Base-by-base conservation (phyloP, 2,113 vertebrate species). In the Platysteira castanea region DNA sequence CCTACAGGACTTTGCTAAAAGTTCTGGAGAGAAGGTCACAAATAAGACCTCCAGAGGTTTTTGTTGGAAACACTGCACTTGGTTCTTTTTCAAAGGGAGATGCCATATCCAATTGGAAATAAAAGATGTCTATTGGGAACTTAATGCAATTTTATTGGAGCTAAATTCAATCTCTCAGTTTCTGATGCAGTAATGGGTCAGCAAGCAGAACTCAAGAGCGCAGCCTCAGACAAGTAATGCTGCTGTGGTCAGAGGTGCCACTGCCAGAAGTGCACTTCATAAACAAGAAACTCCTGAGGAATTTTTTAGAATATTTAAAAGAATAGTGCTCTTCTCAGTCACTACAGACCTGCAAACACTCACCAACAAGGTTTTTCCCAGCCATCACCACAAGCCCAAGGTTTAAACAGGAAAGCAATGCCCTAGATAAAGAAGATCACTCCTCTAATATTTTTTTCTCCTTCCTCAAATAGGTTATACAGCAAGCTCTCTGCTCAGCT, bases 171-270 rank as follows among this genome's bases (percentile, higher is more conserved):
- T 96, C 93, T 93, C 63, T 94, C 93, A 4, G 0, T 54, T 95
- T 93, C 92, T 95, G 87, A 96, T 95, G 81, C 91, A 96, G 93
- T 97, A 95, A 94, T 96, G 87, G 96, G 87, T 97, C 95, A 95
- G 91, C 93, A 92, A 83, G 39, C 57, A 90, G 76, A 96, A 93
- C 80, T 87, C 60, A 69, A 21, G 91, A 93, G 80, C 6, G 1
- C 65, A 94, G 93, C 35, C 79, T 92, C 80, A 76, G 61, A 91
- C 69, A 61, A 84, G 71, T 42, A 14, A 70, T 15, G 30, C 59
- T 96, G 73, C 79, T 60, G 53, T 1, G 57, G 95, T 90, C 88
- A 84, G 80, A 96, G 88, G 81, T 89, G 85, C 76, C 86, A 93
- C 77, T 14, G 60, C 31, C n/a, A 89, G 83, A 84, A 87, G 44